These are phyloP conservation scores for Microtus pennsylvanicus DNA, from an alignment of 2,113 vertebrate genomes.

Conservation along the genomic window DNA sequence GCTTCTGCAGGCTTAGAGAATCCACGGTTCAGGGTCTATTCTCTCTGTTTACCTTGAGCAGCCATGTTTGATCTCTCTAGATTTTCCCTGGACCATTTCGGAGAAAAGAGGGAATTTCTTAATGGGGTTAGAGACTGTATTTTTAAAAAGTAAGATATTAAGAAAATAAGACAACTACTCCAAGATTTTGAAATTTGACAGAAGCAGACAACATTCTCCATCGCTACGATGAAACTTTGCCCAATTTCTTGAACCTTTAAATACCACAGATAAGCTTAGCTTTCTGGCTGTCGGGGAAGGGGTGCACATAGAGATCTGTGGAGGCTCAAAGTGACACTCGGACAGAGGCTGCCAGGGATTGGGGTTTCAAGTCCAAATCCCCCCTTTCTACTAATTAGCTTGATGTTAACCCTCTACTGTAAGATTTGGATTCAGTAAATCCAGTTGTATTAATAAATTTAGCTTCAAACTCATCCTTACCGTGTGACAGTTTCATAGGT, in stretches of 20 bases:
- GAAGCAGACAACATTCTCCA: conserved; percentile 62
- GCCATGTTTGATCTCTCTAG: background rate
- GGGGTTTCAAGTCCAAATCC: background rate
- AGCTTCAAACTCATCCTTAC: background rate
- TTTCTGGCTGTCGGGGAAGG: conserved; percentile 57
- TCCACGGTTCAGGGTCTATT: too few relatives aligned
- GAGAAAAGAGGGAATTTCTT: conserved; percentile 58
- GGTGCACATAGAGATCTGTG: conserved; percentile 34
- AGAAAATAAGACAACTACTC: conserved; percentile 50
- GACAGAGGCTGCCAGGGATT: conserved; percentile 16
- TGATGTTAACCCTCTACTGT: background rate
- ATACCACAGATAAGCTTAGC: conserved; percentile 79
- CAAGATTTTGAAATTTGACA: conserved; percentile 77
- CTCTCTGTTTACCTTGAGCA: background rate
- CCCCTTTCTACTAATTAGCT: background rate
- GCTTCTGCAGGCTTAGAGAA: background rate
- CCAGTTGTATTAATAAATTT: background rate
- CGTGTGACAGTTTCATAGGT: background rate
- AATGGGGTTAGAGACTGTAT: background rate
- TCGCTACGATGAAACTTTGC: conserved; percentile 61
- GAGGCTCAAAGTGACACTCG: conserved; percentile 78
- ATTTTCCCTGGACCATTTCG: conserved; percentile 15
- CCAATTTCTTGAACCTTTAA: conserved; percentile 66
- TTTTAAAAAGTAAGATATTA: conserved; percentile 65
- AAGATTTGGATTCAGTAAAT: background rate